Percentiles rank a stretch among this genome's conserved stretches.
These are phyloP conservation scores for Plebejus melissa DNA, from an alignment of 2,888 invertebrate species.

Conservation along the genomic window DNA sequence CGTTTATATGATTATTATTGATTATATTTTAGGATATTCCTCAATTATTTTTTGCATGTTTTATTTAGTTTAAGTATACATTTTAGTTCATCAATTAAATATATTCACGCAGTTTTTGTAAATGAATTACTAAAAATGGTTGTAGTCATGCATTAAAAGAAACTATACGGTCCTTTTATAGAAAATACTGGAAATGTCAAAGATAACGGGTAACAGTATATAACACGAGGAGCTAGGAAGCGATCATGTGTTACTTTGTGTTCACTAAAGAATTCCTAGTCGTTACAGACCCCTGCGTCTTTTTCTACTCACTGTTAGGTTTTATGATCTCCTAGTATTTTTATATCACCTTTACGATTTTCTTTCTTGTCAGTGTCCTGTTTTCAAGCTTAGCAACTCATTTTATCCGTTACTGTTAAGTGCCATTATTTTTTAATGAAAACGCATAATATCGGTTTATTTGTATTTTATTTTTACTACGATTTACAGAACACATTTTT, in stretches of 20 bases:
- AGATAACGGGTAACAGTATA: slow-evolving; percentile 17
- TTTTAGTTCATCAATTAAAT: background rate
- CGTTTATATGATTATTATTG: background rate
- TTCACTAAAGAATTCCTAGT: slow-evolving; percentile 23
- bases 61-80: background rate
- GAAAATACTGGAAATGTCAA: slow-evolving; percentile 20
- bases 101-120: background rate
- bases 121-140: background rate
- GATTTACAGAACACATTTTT: background rate
- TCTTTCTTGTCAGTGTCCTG: background rate
- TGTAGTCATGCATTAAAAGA: background rate
- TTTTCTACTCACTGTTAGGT: slow-evolving; percentile 20
- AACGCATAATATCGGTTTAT: background rate
- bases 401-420: background rate
- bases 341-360: slow-evolving; percentile 16
- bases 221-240: background rate
- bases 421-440: background rate
- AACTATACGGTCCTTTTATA: slow-evolving; percentile 21
- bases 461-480: background rate
- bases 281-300: slow-evolving; percentile 18
- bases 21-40: background rate
- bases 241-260: slow-evolving; percentile 23
- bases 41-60: background rate
- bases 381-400: slow-evolving; percentile 1
- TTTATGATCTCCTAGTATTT: slow-evolving; percentile 26